These are phyloP conservation scores for Halictus ligatus DNA, from an alignment of 2,888 invertebrate species.

Conservation along the genomic window DNA sequence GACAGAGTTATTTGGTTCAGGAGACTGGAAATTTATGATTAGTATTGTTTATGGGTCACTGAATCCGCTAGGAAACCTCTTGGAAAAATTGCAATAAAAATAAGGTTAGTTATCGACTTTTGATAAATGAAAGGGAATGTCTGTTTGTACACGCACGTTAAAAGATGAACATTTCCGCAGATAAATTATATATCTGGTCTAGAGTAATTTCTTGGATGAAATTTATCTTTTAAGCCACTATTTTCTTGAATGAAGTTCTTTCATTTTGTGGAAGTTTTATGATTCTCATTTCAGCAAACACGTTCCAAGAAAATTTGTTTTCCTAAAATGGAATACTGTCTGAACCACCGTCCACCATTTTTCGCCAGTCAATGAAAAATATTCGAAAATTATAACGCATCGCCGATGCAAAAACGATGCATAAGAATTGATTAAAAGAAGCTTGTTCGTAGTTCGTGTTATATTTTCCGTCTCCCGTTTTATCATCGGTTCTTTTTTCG, in stretches of 20 bases:
- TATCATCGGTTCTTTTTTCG: neutral
- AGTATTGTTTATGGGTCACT: no score
- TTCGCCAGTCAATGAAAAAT: neutral
- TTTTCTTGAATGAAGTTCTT: neutral
- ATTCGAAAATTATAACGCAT: neutral
- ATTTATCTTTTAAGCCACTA: neutral
- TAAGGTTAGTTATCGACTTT: no score
- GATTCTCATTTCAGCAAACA: neutral
- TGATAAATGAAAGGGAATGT: no score
- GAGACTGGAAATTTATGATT: no score
- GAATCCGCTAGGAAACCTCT: no score
- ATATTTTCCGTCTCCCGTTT: neutral
- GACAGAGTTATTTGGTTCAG: no score
- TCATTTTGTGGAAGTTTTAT: neutral
- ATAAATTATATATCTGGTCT: no score
- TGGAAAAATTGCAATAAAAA: no score
- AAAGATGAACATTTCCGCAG: no score
- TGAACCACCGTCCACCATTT: neutral
- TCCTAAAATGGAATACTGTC: neutral
- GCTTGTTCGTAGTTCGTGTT: neutral
- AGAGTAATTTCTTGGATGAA: no score
- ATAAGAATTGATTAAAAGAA: neutral
- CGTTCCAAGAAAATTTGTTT: neutral
- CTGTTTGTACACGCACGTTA: no score
- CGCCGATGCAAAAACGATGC: neutral